phyloP scores from a whole-genome alignment of 2,888 invertebrate genomes.

The Physocephala rufipes region DNA sequence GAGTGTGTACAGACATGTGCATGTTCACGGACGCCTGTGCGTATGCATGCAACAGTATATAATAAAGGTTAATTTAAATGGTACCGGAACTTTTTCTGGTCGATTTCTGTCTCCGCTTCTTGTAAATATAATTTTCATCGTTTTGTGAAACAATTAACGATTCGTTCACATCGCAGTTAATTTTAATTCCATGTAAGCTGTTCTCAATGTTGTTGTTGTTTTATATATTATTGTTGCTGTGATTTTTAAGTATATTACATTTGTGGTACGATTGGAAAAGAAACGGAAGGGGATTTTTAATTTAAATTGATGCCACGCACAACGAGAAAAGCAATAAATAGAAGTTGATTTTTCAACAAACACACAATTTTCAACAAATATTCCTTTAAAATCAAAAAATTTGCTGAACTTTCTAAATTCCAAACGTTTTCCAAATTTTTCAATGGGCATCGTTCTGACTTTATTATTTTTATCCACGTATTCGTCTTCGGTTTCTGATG shows the following conservation, averaged over 20 bases:
- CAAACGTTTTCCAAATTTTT: too few species aligned
- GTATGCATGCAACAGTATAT: constrained; percentile 34
- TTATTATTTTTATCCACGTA: too few species aligned
- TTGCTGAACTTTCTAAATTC: too few species aligned
- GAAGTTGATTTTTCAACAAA: too few species aligned
- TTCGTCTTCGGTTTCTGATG: too few species aligned
- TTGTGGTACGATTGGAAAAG: background rate
- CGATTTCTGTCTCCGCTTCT: constrained; percentile 56
- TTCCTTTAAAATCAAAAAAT: too few species aligned
- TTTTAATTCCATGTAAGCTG: constrained; percentile 35
- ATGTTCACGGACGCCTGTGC: constrained; percentile 35
- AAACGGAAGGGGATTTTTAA: background rate
- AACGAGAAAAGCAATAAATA: too few species aligned
- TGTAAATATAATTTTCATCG: constrained; percentile 13
- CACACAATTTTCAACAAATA: too few species aligned
- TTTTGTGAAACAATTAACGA: background rate
- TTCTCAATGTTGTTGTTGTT: constrained; percentile 42
- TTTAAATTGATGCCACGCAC: constrained; percentile 11
- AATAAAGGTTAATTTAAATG: constrained; percentile 64
- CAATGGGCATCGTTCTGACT: too few species aligned
- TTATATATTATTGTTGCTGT: background rate
- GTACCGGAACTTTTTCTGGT: constrained; percentile 61
- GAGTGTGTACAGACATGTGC: constrained; percentile 6
- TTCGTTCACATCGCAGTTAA: constrained; percentile 11
- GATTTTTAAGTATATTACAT: background rate